These are phyloP conservation scores for Gnathonemus echidnorhynchus DNA, from an alignment of 2,113 vertebrate genomes.

Conservation along the genomic window DNA sequence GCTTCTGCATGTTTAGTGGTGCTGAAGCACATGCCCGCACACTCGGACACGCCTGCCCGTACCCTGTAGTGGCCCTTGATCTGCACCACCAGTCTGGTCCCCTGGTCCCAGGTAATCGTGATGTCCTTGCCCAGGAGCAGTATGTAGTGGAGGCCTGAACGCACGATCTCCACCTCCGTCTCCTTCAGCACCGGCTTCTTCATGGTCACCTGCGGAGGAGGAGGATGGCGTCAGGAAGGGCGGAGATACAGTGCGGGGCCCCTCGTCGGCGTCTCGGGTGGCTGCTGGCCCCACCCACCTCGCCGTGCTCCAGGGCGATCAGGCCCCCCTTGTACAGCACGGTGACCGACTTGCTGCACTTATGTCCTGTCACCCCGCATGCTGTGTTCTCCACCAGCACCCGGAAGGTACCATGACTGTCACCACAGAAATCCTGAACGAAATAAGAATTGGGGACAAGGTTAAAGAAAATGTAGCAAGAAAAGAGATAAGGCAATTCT, in stretches of 20 bases:
- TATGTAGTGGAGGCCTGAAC: constrained; percentile 75
- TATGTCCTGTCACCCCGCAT: constrained; percentile 72
- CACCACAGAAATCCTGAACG: constrained; percentile 77
- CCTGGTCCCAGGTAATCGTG: constrained; percentile 78
- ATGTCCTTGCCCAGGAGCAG: constrained; percentile 74
- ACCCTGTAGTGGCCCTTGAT: constrained; percentile 77
- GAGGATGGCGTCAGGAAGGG: background rate
- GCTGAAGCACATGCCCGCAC: background rate
- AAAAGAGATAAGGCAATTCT: background rate
- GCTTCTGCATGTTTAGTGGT: background rate
- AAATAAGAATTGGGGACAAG: background rate
- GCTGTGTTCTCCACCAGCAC: constrained; percentile 82
- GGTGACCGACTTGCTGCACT: constrained; percentile 74
- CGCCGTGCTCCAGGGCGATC: constrained; percentile 70
- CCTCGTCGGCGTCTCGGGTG: too few relatives aligned
- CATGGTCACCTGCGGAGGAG: constrained; percentile 68
- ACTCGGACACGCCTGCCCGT: constrained; percentile 22
- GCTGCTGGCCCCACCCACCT: constrained; percentile 51
- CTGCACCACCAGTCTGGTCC: constrained; percentile 70
- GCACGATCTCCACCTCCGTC: constrained; percentile 71
- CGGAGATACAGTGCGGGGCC: too few relatives aligned
- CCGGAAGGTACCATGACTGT: constrained; percentile 72
- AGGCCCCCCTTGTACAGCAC: constrained; percentile 74
- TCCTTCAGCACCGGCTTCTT: constrained; percentile 64
- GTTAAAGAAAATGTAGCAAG: background rate